Base-by-base conservation (phyloP, 2,113 vertebrate species). In the Porphyrio hochstetteri region DNA sequence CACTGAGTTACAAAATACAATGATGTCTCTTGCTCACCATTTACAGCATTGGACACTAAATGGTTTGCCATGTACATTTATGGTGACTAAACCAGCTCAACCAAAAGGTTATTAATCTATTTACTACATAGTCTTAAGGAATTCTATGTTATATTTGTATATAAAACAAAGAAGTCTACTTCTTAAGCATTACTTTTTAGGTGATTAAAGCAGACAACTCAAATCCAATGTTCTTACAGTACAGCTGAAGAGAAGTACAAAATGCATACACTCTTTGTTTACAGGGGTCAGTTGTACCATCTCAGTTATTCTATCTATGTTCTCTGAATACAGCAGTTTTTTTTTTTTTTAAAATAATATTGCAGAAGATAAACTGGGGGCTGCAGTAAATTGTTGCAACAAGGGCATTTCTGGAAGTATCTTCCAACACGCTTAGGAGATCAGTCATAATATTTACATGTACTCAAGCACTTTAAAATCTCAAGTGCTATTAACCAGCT, bases 371-470 rank as follows among this genome's bases (percentile, higher is more conserved):
- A 48, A 48, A 48, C 48, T 11, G 31, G 53, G 42, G 63, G 94
- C 86, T 87, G 68, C 52, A 95, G 86, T 86, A 95, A 97, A 96
- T 80, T 75, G n/a, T 95, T 94, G 95, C 89, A 93, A 86, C 60
- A 40, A 96, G 91, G 95, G 96, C 95, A 96, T 95, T 97, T 96
- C 91, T 94, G 92, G 80, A 92, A 96, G 93, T 67, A 91, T 97
- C 96, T 97, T 97, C 98, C 93, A 98, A 95, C 93, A 96, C 70
- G 31, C 95, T 97, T 92, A 88, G n/a, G 86, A 78, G 72, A 97
- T 98, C 97, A 97, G 96, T 98, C 98, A 98, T 98, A 98, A 98
- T 98, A 98, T 98, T 98, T 98, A 98, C 86, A 98, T 92, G 96
- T 89, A 97, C 96, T 96, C 92, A 97, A 97, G 97, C 90, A 97